Evolutionary conservation across 2,797 vertebrate genomes (phyloP).

Genomic region (Hozukius guyotensis): DNA sequence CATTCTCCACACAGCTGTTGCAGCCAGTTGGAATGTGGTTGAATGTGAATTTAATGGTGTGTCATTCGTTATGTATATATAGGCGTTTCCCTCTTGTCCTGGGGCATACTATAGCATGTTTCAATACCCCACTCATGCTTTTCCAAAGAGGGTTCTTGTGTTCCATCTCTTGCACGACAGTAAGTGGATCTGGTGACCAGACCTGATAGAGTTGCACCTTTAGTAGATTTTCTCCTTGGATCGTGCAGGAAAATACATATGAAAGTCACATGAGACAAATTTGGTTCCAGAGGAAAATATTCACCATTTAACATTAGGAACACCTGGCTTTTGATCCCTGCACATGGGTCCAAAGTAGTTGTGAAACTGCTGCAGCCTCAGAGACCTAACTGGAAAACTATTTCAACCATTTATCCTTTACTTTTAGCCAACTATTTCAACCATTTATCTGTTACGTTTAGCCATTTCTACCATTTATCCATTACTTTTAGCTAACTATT

Average conservation of each 20-base stretch:
- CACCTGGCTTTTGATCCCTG: slow-evolving; percentile 21
- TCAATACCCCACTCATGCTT: not conserved
- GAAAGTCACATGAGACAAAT: slow-evolving; percentile 19
- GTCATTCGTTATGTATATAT: slow-evolving; percentile 17
- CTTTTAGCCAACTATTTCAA: not conserved
- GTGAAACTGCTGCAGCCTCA: slow-evolving; percentile 5
- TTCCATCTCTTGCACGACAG: slow-evolving; percentile 5
- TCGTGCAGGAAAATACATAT: not conserved
- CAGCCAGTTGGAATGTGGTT: slow-evolving; percentile 40
- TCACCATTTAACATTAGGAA: not conserved
- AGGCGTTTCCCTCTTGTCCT: slow-evolving; percentile 17
- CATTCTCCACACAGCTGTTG: slow-evolving; percentile 56
- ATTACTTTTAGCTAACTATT: not conserved
- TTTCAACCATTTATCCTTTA: not conserved
- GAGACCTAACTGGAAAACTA: not conserved
- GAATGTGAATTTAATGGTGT: slow-evolving; percentile 53
- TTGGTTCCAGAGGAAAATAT: slow-evolving; percentile 19
- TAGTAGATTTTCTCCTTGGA: slow-evolving; percentile 19
- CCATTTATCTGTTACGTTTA: not conserved
- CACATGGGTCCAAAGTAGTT: not conserved
- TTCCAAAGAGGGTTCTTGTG: slow-evolving; percentile 45
- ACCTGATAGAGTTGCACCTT: slow-evolving; percentile 22
- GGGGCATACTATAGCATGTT: slow-evolving; percentile 1
- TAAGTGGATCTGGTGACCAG: slow-evolving; percentile 29
- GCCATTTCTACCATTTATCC: not conserved